Percentiles rank a stretch among this genome's conserved stretches.
Evolutionary conservation across 1,140 invertebrate genomes (phyloP).

Genomic region (Orussus abietinus): DNA sequence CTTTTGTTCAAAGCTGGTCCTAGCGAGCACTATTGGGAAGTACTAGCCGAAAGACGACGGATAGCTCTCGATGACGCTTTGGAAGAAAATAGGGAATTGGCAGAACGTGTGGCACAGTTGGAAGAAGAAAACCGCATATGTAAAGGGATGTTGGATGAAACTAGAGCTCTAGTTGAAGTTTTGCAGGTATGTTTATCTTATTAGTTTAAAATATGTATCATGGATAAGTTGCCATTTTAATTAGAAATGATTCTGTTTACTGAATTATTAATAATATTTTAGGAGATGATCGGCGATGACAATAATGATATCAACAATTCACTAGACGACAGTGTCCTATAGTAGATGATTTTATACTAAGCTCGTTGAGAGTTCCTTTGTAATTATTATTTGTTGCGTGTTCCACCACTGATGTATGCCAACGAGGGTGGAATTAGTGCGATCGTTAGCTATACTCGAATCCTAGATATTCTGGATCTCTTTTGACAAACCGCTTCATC

Average conservation of each 20-base stretch:
- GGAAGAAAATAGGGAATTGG: constrained; percentile 59
- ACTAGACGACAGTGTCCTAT: constrained; percentile 40
- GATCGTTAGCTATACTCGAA: too few relatives aligned
- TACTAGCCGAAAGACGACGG: constrained; percentile 62
- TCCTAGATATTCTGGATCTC: too few relatives aligned
- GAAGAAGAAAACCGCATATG: constrained; percentile 61
- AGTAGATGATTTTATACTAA: constrained; percentile 13
- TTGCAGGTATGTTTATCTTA: constrained; percentile 55
- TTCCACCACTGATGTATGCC: too few relatives aligned
- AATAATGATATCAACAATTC: constrained; percentile 45
- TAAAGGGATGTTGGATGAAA: constrained; percentile 66
- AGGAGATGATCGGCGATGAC: constrained; percentile 50
- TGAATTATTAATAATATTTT: constrained; percentile 19
- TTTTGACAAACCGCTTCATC: too few relatives aligned
- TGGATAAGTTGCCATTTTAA: constrained; percentile 1
- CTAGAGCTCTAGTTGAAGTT: constrained; percentile 62
- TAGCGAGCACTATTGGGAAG: constrained; percentile 66
- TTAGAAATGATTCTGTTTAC: constrained; percentile 1
- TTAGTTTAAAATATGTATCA: constrained; percentile 6
- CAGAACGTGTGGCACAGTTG: constrained; percentile 54
- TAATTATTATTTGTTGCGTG: too few relatives aligned
- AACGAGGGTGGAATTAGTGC: too few relatives aligned
- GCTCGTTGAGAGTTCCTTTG: too few relatives aligned
- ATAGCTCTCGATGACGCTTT: constrained; percentile 63
- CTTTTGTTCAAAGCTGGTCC: constrained; percentile 50